Percentiles rank a stretch among this genome's conserved stretches.
Conservation (phyloP, 2,888 invertebrate species). For the Dynastes grantii region DNA sequence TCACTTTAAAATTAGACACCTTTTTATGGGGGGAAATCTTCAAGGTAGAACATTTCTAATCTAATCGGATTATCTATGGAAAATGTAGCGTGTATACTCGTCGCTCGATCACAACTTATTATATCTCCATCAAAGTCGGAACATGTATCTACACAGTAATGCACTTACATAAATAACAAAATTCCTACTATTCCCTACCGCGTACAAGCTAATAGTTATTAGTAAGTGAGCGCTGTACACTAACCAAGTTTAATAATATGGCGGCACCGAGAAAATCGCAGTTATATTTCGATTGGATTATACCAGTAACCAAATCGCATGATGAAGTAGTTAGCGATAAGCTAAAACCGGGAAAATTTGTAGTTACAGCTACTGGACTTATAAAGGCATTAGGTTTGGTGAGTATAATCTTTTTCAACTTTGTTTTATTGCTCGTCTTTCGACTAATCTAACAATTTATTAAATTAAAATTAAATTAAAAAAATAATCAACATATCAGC, state of each 20-base stretch:
- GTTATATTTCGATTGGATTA: slow-evolving; percentile 55
- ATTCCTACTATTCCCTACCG: neutral
- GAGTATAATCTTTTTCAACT: slow-evolving; percentile 48
- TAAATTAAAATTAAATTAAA: too few species aligned
- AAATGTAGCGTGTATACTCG: neutral
- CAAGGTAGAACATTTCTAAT: neutral
- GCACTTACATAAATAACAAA: neutral
- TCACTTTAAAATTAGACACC: neutral
- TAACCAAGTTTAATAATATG: neutral
- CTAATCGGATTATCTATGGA: slow-evolving; percentile 4
- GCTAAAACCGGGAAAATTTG: slow-evolving; percentile 58
- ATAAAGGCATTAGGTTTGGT: slow-evolving; percentile 57
- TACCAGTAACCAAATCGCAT: slow-evolving; percentile 56
- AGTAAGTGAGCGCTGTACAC: neutral
- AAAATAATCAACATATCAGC: too few species aligned
- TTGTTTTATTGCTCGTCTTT: too few species aligned
- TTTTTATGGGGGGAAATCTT: neutral
- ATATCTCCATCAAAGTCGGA: neutral
- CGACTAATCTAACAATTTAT: too few species aligned
- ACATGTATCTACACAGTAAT: neutral
- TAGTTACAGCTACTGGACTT: slow-evolving; percentile 56
- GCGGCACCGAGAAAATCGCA: slow-evolving; percentile 56
- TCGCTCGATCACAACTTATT: neutral
- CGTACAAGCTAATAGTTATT: neutral
- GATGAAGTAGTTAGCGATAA: slow-evolving; percentile 57